A percentile compares a stretch with the other conserved stretches of the same genome.
phyloP scores from a whole-genome alignment of 2,888 invertebrate genomes.

The Tubulanus polymorphus region DNA sequence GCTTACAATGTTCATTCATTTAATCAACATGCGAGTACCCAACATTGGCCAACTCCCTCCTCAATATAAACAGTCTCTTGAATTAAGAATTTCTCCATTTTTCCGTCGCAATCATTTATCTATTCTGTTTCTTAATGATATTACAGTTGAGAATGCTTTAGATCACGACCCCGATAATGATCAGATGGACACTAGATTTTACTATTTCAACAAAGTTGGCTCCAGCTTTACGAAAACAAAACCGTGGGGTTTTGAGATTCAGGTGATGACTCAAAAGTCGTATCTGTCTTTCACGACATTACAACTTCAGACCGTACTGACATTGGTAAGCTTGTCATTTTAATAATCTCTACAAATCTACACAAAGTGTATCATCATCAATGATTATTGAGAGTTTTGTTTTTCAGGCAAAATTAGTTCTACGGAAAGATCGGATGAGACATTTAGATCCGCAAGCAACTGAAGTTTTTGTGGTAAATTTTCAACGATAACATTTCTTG shows the following conservation, averaged over 20 bases:
- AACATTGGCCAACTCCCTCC: too few species aligned
- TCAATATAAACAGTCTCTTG: too few species aligned
- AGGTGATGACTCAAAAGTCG: slow-evolving; percentile 29
- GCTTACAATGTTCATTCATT: too few species aligned
- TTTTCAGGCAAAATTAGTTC: slow-evolving; percentile 66
- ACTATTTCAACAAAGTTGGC: slow-evolving; percentile 87
- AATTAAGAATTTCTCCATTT: too few species aligned
- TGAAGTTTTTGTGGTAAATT: slow-evolving; percentile 66
- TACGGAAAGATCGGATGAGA: slow-evolving; percentile 76
- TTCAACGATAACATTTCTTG: too few species aligned
- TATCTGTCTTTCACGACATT: slow-evolving; percentile 43
- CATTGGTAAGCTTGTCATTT: slow-evolving; percentile 35
- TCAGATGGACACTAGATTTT: slow-evolving; percentile 67
- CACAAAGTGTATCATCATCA: too few species aligned
- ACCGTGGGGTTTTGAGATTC: slow-evolving; percentile 45
- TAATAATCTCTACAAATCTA: not conserved
- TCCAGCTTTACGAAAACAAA: slow-evolving; percentile 67
- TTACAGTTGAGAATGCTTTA: too few species aligned
- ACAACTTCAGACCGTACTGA: slow-evolving; percentile 46
- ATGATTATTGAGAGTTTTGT: too few species aligned
- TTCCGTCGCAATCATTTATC: too few species aligned
- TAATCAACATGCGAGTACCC: too few species aligned
- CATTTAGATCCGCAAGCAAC: slow-evolving; percentile 80
- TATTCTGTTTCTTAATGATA: too few species aligned
- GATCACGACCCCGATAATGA: too few species aligned